These are phyloP conservation scores for Drosophila sturtevanti DNA, from an alignment of 1,140 invertebrate genomes.

Conservation along the genomic window DNA sequence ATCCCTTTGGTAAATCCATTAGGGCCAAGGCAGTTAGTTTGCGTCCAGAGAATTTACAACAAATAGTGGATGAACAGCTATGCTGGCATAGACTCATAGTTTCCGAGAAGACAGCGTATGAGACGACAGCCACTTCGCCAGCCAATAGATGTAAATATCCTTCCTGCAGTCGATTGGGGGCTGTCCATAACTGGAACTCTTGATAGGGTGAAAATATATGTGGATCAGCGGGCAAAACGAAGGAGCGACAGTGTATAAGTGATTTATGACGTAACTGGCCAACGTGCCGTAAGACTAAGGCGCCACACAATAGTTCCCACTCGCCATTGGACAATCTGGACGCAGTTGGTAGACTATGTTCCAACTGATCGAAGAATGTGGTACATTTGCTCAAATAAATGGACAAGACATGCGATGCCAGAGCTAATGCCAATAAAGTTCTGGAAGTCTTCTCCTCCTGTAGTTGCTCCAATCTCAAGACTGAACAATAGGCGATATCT, in stretches of 20 bases:
- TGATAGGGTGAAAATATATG: conserved; percentile 58
- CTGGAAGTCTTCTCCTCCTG: conserved; percentile 39
- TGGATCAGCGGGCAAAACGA: conserved; percentile 64
- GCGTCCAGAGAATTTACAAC: conserved; percentile 56
- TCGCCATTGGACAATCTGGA: conserved; percentile 54
- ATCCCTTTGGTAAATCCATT: conserved; percentile 51
- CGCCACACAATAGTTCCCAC: conserved; percentile 60
- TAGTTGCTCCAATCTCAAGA: conserved; percentile 48
- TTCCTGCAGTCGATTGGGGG: conserved; percentile 46
- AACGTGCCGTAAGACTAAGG: conserved; percentile 58
- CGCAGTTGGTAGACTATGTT: conserved; percentile 51
- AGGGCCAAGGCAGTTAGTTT: conserved; percentile 57
- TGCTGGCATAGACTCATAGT: conserved; percentile 58
- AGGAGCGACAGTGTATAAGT: conserved; percentile 59
- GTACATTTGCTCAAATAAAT: conserved; percentile 66
- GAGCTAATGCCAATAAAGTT: conserved; percentile 47
- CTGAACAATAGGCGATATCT: conserved; percentile 59
- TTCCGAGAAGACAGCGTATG: conserved; percentile 58
- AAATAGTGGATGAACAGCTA: conserved; percentile 54
- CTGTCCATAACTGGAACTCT: conserved; percentile 62
- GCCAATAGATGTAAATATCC: conserved; percentile 57
- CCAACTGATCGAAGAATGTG: conserved; percentile 63
- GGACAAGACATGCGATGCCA: conserved; percentile 53
- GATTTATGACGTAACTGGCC: conserved; percentile 56
- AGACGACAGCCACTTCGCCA: conserved; percentile 60